These are phyloP conservation scores for Drosophila dunni DNA, from an alignment of 1,140 invertebrate species.

Conservation along the genomic window DNA sequence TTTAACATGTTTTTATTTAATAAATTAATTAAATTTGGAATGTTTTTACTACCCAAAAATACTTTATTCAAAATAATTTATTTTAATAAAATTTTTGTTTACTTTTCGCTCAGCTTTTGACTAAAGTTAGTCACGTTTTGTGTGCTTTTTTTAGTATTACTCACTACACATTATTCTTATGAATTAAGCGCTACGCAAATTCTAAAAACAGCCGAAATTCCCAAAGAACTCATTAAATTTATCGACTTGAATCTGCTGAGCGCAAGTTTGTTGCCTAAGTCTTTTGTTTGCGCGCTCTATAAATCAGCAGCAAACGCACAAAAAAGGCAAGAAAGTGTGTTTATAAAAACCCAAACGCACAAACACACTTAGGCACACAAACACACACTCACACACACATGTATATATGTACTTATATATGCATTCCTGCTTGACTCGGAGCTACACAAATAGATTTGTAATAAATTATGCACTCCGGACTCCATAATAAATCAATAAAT, in stretches of 20 bases:
- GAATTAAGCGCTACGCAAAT: not conserved
- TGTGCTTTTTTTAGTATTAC: not conserved
- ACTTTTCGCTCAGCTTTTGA: too few species aligned
- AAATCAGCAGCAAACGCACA: constrained; percentile 62
- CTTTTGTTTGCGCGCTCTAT: constrained; percentile 60
- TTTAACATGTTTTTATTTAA: too few species aligned
- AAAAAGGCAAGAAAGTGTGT: not conserved
- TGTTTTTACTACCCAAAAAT: too few species aligned
- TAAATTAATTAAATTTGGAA: too few species aligned
- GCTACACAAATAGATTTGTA: constrained; percentile 71
- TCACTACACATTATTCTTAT: not conserved
- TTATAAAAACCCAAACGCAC: constrained; percentile 3
- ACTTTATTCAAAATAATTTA: not conserved
- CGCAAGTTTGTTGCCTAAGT: constrained; percentile 65
- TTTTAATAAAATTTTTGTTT: not conserved
- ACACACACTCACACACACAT: not conserved
- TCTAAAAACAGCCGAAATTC: not conserved
- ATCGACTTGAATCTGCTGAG: not conserved
- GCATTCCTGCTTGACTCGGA: not conserved
- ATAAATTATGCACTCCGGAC: constrained; percentile 69
- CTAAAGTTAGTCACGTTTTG: too few species aligned
- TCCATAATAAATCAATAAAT: constrained; percentile 74
- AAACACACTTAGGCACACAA: too few species aligned
- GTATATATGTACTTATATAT: not conserved
- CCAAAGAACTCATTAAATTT: constrained; percentile 23